Evolutionary conservation across 1,140 invertebrate genomes (phyloP).

Genomic region (Pseudomyrmex flavicornis): DNA sequence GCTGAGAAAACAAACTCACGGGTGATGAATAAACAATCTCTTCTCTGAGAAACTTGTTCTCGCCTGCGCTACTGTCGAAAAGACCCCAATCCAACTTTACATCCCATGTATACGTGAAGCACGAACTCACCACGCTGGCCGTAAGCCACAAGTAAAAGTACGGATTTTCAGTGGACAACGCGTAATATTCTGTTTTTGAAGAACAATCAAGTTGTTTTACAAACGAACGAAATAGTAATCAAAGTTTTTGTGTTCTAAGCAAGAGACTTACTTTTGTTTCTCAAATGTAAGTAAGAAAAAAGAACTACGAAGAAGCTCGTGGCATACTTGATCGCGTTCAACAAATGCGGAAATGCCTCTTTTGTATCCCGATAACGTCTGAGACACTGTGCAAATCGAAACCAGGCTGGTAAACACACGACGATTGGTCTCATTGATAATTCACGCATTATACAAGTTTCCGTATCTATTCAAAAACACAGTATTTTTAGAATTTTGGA

Average conservation of each 20-base stretch:
- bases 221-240: background rate
- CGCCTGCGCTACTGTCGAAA: conserved; percentile 94
- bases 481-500: background rate
- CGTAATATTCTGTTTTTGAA: conserved; percentile 86
- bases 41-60: conserved; percentile 92
- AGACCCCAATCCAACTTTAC: conserved; percentile 99
- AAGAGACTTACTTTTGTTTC: conserved; percentile 84
- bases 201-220: conserved; percentile 1
- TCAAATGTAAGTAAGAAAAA: conserved; percentile 87
- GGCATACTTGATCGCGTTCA: conserved; percentile 94
- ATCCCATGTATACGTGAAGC: conserved; percentile 97
- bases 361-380: conserved; percentile 89
- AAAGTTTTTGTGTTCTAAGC: background rate
- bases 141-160: conserved; percentile 93
- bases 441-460: conserved; percentile 83
- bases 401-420: conserved; percentile 93
- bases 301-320: conserved; percentile 92
- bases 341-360: conserved; percentile 89
- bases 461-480: conserved; percentile 77
- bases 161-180: conserved; percentile 89
- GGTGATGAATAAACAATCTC: conserved; percentile 92
- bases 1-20: conserved; percentile 70
- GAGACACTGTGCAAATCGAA: conserved; percentile 94
- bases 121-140: conserved; percentile 91
- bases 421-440: conserved; percentile 87